phyloP scores from a whole-genome alignment of 2,113 vertebrate species.

The Thunnus thynnus region DNA sequence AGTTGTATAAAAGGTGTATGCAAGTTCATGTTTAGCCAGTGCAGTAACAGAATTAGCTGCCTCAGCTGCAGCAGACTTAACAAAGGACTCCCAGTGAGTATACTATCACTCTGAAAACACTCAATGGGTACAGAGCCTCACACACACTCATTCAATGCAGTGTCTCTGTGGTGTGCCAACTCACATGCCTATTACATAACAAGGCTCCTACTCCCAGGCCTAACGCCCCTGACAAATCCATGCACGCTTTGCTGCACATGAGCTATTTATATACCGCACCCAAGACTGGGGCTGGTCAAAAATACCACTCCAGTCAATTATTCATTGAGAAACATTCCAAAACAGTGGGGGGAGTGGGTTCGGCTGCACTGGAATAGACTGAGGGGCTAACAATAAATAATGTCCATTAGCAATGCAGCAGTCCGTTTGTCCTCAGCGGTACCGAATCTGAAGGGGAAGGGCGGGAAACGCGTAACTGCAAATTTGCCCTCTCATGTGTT shows the following conservation, averaged over 20 bases:
- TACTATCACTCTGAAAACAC: conserved; percentile 69
- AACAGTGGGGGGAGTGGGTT: conserved; percentile 57
- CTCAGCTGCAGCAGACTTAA: conserved; percentile 64
- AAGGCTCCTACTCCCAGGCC: conserved; percentile 73
- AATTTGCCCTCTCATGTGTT: conserved; percentile 55
- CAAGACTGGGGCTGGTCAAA: conserved; percentile 74
- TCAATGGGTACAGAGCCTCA: conserved; percentile 74
- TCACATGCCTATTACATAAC: conserved; percentile 87
- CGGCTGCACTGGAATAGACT: conserved; percentile 65
- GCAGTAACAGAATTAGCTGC: conserved; percentile 40
- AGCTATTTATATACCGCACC: conserved; percentile 82
- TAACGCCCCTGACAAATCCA: conserved; percentile 77
- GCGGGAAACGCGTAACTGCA: conserved; percentile 33
- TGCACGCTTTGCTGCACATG: conserved; percentile 82
- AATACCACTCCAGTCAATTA: conserved; percentile 80
- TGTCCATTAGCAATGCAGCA: conserved; percentile 54
- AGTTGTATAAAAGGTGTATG: neutral
- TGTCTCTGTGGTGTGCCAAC: conserved; percentile 75
- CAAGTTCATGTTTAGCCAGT: conserved; percentile 1
- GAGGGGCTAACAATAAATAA: conserved; percentile 61
- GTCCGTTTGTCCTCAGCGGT: conserved; percentile 48
- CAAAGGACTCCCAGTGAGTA: conserved; percentile 61
- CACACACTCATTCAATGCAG: conserved; percentile 76
- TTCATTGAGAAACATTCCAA: conserved; percentile 82
- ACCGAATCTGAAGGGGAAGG: conserved; percentile 14